These are phyloP conservation scores for Centroberyx gerrardi DNA, from an alignment of 2,797 vertebrate species.

Conservation along the genomic window DNA sequence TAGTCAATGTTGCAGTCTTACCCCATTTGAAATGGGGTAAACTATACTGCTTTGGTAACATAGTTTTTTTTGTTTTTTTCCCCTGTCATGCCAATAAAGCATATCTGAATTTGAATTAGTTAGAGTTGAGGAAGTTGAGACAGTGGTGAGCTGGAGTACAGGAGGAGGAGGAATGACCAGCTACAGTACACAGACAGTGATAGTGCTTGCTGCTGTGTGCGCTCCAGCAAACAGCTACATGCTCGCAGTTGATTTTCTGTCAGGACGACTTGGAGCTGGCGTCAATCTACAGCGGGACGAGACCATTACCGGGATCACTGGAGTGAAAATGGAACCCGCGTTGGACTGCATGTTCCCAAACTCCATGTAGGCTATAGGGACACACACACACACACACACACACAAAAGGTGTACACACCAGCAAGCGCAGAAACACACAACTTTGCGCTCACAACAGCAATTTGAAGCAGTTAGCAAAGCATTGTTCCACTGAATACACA, in stretches of 20 bases:
- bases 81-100: too few relatives aligned
- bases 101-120: slow-evolving; percentile 5
- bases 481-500: neutral
- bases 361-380: slow-evolving; percentile 10
- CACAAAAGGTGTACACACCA: neutral
- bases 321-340: slow-evolving; percentile 72
- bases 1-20: too few relatives aligned
- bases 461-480: slow-evolving; percentile 19
- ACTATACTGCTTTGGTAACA: too few relatives aligned
- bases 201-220: slow-evolving; percentile 52
- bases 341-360: slow-evolving; percentile 56
- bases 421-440: slow-evolving; percentile 21
- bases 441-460: neutral
- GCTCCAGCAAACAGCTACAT: slow-evolving; percentile 76
- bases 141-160: neutral
- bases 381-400: slow-evolving; percentile 22
- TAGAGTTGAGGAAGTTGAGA: too few relatives aligned
- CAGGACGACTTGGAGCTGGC: slow-evolving; percentile 70
- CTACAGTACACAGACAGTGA: slow-evolving; percentile 24
- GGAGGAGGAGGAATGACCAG: slow-evolving; percentile 39
- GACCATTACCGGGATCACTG: slow-evolving; percentile 78
- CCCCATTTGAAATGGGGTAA: too few relatives aligned
- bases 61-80: too few relatives aligned
- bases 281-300: slow-evolving; percentile 72
- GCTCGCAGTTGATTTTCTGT: slow-evolving; percentile 84